Evolutionary conservation across 2,888 invertebrate genomes (phyloP), one percentile per base, ranked within the genome.

Genomic region (Arge pagana): DNA sequence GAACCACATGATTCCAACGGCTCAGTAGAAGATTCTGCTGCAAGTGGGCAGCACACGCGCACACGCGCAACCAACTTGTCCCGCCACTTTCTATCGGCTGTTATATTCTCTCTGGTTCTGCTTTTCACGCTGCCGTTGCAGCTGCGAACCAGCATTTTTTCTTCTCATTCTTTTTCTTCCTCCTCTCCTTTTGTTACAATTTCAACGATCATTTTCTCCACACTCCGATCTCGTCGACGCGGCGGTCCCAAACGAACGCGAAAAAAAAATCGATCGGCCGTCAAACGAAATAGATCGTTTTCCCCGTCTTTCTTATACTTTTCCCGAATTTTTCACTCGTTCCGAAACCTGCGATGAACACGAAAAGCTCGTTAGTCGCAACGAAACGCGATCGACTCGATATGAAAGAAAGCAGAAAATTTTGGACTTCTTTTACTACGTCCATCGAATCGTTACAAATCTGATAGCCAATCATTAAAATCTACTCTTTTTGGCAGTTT

Each of bases 1-100:
- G 67, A 68, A 65, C 63, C 67, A 67, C 68, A 67, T 67, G 68
- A 67, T 63, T 61, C 54, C 60, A 52, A 37, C 24, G 23, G 41
- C 10, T 16, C 51, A 51, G 53, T 55, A 6, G n/a, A 24, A 8
- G 50, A 26, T 31, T 48, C 36, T 18, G 33, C 43, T 61, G 56
- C 24, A n/a, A 65, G 70, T 31, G 53, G 60, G 65, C 67, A 57
- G 50, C 63, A 67, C 64, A 18, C 31, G 23, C 24, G 37, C 16
- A 45, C 54, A 42, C 43, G 53, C 36, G 45, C 50, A 54, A 50
- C 15, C 48, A 37, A 58, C 45, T 45, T 45, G 45, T 45, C 45
- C 45, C 45, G 45, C 45, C 45, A 45, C 45, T 45, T 45, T 45
- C 45, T 45, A 45, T 21, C 31, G 30, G 41, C 42, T 30, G 42